phyloP scores from a whole-genome alignment of 2,888 invertebrate genomes.

The Raillietiella orientalis region DNA sequence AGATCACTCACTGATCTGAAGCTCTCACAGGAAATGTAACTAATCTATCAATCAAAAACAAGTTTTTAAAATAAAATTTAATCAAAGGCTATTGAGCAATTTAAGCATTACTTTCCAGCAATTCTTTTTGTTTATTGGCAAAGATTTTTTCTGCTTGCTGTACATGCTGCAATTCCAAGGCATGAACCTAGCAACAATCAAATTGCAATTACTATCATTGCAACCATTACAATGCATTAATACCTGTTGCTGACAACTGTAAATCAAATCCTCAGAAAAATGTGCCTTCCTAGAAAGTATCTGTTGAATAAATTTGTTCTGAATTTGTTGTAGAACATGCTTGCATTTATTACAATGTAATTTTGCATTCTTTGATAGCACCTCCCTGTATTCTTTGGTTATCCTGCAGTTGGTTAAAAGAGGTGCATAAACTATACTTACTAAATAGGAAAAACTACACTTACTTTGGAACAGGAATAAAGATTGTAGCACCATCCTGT shows the following conservation, averaged over 20 bases:
- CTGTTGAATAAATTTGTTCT: conserved; percentile 32
- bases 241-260: conserved; percentile 24
- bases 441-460: conserved; percentile 7
- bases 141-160: no score
- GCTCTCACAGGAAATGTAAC: no score
- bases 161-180: no score
- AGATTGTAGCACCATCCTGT: conserved; percentile 69
- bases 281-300: conserved; percentile 28
- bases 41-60: no score
- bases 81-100: no score
- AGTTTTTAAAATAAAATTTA: no score
- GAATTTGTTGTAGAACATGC: conserved; percentile 35
- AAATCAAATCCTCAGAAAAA: conserved; percentile 31
- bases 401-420: conserved; percentile 19
- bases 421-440: conserved; percentile 8
- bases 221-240: no score
- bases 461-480: conserved; percentile 57
- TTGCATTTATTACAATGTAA: conserved; percentile 39
- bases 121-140: conserved; percentile 7
- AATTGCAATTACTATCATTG: neutral
- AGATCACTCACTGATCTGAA: no score
- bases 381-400: conserved; percentile 70
- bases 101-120: conserved; percentile 7
- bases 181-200: neutral
- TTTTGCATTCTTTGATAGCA: conserved; percentile 58